Base-by-base conservation (phyloP, 2,888 invertebrate genomes). In the Conistra vaccinii region DNA sequence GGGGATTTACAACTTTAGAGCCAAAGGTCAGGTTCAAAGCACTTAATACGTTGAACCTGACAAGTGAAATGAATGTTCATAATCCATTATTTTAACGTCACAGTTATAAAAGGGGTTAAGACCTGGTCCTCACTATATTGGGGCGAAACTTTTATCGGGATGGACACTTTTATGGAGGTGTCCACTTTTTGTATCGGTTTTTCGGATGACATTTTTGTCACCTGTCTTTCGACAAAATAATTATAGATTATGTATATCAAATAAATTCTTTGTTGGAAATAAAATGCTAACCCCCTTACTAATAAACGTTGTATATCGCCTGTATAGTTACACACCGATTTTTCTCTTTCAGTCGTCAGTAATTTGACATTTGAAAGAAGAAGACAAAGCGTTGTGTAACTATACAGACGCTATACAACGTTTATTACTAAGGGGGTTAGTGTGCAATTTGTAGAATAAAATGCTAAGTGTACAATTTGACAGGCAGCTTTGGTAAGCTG, bases 21-120 rank as follows among this genome's bases (percentile, higher is more conserved):
- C 58, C n/a, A 69, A 82, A 80, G 82, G 82, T 82, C 85, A 82
- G 81, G 85, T 76, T 84, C 82, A 82, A 61, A 80, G 29, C 71
- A 65, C 61, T 84, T 72, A 58, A 73, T 69, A 81, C 71, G 35
- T 39, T 71, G 65, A 14, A 80, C 57, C 76, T 76, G 71, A 76
- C 82, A 82, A 57, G 48, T 72, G 61, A 67, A 84, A 70, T 73
- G 66, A 78, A 80, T 23, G 76, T 66, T 69, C 5, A 4, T 10
- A 42, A n/a, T 78, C 29, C 69, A 60, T 84, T 69, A 69, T 78
- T 65, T 83, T 61, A 57, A 61, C 60, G 60, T 66, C 57, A 66
- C 23, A 9, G 45, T 68, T 83, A 78, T 63, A 51, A 58, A 29
- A 23, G 9, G 45, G 51, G 14, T n/a, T 79, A 60, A 53, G 10